phyloP scores from a whole-genome alignment of 2,113 vertebrate species.

The Sorex araneus region DNA sequence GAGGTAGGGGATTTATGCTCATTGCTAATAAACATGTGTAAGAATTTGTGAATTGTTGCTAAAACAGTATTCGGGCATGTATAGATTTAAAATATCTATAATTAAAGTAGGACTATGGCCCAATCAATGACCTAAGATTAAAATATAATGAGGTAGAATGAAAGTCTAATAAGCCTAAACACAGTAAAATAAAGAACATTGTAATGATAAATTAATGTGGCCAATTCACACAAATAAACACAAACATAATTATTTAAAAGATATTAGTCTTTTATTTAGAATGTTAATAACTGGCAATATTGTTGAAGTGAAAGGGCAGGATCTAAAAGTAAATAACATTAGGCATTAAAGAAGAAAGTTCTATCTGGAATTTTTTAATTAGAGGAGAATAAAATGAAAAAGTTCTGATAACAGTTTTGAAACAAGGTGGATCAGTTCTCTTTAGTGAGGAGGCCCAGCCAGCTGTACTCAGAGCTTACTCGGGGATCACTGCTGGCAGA shows the following conservation, averaged over 20 bases:
- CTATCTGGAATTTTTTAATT: not conserved
- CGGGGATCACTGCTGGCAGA: no score
- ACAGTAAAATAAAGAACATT: not conserved
- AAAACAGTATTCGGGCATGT: not conserved
- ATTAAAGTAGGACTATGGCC: not conserved
- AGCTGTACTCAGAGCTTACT: no score
- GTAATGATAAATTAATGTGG: not conserved
- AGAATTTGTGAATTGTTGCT: not conserved
- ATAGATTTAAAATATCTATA: slow-evolving; percentile 7
- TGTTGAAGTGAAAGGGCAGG: not conserved
- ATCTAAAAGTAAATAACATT: not conserved
- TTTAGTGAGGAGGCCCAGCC: no score
- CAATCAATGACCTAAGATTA: not conserved
- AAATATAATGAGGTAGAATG: not conserved
- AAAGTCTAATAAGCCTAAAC: not conserved
- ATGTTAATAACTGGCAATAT: no score
- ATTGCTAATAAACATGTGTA: not conserved
- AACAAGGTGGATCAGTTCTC: not conserved
- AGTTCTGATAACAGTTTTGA: not conserved
- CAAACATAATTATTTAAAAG: slow-evolving; percentile 13
- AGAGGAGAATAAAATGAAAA: not conserved
- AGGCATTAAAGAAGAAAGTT: not conserved
- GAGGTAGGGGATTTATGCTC: not conserved
- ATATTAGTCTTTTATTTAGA: slow-evolving; percentile 4
- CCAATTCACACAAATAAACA: not conserved